Conservation (phyloP, 2,113 vertebrate genomes). For the Psittacula cyanocephala region DNA sequence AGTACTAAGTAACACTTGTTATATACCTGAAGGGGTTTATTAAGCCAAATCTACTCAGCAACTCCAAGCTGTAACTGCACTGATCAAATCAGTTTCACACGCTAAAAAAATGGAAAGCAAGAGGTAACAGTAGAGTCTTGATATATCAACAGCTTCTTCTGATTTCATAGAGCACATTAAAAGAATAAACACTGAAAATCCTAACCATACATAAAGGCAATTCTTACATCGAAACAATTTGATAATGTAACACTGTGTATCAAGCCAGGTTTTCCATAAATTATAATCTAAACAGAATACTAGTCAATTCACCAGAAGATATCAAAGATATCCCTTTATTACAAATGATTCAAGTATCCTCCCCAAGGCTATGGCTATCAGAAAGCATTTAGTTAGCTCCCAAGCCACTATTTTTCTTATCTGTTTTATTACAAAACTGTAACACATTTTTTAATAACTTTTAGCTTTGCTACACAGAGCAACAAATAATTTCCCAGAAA, state of each 20-base stretch:
- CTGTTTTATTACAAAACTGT: conserved; percentile 69
- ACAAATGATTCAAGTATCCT: conserved; percentile 66
- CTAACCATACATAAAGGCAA: conserved; percentile 19
- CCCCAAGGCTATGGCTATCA: conserved; percentile 65
- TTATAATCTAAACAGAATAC: conserved; percentile 67
- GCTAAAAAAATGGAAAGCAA: background rate
- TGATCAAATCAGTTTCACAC: background rate
- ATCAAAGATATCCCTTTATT: conserved; percentile 67
- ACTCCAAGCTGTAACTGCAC: background rate
- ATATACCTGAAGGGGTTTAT: background rate
- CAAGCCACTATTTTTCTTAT: conserved; percentile 63
- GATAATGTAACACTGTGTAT: conserved; percentile 13
- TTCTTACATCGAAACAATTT: conserved; percentile 49
- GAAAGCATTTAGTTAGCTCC: conserved; percentile 69
- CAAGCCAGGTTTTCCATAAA: conserved; percentile 61
- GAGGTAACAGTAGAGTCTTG: background rate
- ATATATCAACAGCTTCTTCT: background rate
- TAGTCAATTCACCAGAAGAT: conserved; percentile 71
- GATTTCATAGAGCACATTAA: background rate
- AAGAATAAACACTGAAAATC: conserved; percentile 9
- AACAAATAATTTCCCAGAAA: conserved; percentile 70
- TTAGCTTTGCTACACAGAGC: conserved; percentile 63
- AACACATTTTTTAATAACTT: conserved; percentile 76
- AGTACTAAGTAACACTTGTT: background rate
- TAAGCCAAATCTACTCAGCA: background rate